Conservation (phyloP, 2,113 vertebrate genomes). For the Pontoporia blainvillei region DNA sequence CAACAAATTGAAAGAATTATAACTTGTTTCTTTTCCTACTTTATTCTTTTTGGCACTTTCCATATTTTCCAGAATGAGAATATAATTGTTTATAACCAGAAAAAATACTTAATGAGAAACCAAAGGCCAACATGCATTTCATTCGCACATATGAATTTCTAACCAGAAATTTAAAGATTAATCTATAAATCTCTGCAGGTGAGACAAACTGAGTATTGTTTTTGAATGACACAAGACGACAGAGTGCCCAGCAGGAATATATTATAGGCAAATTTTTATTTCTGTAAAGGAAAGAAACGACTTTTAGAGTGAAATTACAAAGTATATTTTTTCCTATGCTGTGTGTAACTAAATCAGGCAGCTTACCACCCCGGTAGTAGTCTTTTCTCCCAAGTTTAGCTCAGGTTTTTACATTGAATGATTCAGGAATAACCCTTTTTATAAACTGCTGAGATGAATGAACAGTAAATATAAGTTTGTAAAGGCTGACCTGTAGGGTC, state of each 20-base stretch:
- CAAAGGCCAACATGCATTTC: not conserved
- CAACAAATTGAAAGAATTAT: not conserved
- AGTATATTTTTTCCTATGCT: not conserved
- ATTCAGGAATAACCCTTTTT: not conserved
- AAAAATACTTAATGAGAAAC: not conserved
- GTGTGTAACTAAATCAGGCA: not conserved
- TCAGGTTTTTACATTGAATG: conserved; percentile 46
- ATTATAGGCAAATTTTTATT: not conserved
- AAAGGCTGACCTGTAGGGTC: not conserved
- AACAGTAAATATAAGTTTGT: conserved; percentile 24
- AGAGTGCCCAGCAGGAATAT: not conserved
- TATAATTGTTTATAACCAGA: not conserved
- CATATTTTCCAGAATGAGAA: not conserved
- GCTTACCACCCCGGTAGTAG: not conserved
- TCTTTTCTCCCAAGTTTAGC: not conserved
- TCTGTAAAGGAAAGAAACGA: conserved; percentile 42
- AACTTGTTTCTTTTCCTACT: not conserved
- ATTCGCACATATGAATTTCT: not conserved
- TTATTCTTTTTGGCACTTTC: not conserved
- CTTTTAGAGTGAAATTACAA: conserved; percentile 24
- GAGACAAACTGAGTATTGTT: not conserved
- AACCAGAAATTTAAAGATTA: not conserved
- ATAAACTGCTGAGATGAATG: not conserved
- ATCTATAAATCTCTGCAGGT: not conserved
- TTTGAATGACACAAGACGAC: not conserved